Conservation (phyloP, 2,797 vertebrate genomes). For the Clarias laeviceps region DNA sequence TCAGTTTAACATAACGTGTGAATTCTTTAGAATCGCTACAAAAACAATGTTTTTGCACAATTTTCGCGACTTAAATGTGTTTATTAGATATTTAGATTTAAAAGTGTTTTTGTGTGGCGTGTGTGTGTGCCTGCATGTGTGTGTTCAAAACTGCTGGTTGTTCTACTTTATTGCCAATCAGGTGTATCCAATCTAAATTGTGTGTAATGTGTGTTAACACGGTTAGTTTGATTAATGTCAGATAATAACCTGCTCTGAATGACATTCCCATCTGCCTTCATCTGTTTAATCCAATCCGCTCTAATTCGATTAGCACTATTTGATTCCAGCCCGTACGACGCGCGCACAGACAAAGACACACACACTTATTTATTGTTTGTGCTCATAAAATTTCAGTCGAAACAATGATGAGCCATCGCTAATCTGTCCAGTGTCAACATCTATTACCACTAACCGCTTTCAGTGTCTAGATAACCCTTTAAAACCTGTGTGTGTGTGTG, state of each 20-base stretch:
- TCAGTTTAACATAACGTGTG: not conserved
- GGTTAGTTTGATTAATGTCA: slow-evolving; percentile 64
- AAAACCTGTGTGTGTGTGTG: not conserved
- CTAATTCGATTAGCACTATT: slow-evolving; percentile 65
- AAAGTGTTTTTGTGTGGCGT: not conserved
- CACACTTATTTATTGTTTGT: slow-evolving; percentile 66
- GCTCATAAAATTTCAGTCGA: slow-evolving; percentile 60
- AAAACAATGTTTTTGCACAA: not conserved
- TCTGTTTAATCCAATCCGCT: slow-evolving; percentile 59
- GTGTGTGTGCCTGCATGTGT: not conserved
- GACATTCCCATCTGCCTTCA: slow-evolving; percentile 57
- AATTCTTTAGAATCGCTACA: not conserved
- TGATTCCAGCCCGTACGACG: slow-evolving; percentile 53
- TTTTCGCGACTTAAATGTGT: not conserved
- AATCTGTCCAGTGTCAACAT: slow-evolving; percentile 57
- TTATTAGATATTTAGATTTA: slow-evolving; percentile 4
- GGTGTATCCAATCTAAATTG: slow-evolving; percentile 56
- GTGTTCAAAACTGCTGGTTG: slow-evolving; percentile 43
- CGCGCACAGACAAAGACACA: slow-evolving; percentile 49
- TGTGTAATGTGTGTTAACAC: slow-evolving; percentile 60
- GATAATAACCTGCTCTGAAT: slow-evolving; percentile 63
- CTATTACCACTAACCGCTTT: slow-evolving; percentile 39
- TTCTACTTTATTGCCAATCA: slow-evolving; percentile 62
- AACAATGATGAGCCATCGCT: slow-evolving; percentile 30
- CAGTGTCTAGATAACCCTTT: slow-evolving; percentile 30